Percentiles rank a stretch among this genome's conserved stretches.
Evolutionary conservation across 2,113 vertebrate genomes (phyloP).

Genomic region (Porphyrio hochstetteri): DNA sequence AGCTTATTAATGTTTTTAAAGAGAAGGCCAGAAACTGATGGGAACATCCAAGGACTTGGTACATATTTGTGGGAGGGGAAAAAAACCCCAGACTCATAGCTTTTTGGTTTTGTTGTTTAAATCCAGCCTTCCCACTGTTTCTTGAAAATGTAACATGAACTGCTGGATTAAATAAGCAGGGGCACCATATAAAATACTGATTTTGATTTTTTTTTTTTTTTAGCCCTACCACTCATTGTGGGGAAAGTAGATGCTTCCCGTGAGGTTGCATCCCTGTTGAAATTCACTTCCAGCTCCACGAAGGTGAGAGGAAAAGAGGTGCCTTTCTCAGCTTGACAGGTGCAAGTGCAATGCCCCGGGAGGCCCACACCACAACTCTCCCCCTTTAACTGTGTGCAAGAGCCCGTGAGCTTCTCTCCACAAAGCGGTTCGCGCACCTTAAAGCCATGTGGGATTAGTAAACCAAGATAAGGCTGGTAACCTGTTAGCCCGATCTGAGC

Average conservation of each 20-base stretch:
- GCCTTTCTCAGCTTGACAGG: not conserved
- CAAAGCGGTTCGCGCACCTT: not conserved
- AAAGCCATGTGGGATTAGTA: not conserved
- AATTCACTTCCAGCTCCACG: not conserved
- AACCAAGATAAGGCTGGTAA: not conserved
- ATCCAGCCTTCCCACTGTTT: not conserved
- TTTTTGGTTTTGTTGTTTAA: not conserved
- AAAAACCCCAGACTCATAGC: not conserved
- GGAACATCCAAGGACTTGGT: not conserved
- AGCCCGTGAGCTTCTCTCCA: no score
- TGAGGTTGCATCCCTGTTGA: not conserved
- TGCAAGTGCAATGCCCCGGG: not conserved
- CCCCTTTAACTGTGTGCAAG: no score
- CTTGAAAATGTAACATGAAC: not conserved
- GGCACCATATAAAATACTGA: not conserved
- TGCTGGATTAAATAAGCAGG: not conserved
- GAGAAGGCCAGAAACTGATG: conserved; percentile 3
- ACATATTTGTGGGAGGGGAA: not conserved
- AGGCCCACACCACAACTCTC: not conserved
- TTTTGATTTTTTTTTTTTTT: not conserved
- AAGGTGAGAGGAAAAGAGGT: not conserved
- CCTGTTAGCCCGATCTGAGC: not conserved
- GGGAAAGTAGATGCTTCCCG: not conserved
- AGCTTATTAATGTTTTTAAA: conserved; percentile 30
- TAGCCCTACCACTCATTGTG: not conserved